Percentiles rank a stretch among this genome's conserved stretches.
Evolutionary conservation across 2,113 vertebrate genomes (phyloP).

Genomic region (Catharus minimus): DNA sequence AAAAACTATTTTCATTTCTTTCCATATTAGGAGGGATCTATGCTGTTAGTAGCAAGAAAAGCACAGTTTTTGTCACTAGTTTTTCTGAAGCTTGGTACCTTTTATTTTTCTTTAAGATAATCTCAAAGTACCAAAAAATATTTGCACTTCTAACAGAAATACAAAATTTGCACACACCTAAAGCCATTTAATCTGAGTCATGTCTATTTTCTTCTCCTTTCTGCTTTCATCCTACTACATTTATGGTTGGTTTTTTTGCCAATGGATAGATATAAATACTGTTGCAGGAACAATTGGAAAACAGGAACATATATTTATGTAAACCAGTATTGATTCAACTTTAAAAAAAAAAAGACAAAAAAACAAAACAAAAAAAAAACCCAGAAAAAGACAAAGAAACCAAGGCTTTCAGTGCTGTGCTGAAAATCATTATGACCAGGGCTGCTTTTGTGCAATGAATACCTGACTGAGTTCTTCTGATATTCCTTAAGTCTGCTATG

Average conservation of each 20-base stretch:
- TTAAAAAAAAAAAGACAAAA: not conserved
- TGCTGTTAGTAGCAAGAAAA: not conserved
- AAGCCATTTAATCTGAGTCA: conserved; percentile 31
- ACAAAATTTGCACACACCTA: not conserved
- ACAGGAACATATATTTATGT: conserved; percentile 73
- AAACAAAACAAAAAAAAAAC: too few relatives aligned
- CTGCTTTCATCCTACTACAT: conserved; percentile 11
- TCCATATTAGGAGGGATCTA: not conserved
- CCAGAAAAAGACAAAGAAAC: conserved; percentile 4
- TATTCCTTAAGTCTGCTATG: not conserved
- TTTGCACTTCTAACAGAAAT: not conserved
- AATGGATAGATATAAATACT: conserved; percentile 25
- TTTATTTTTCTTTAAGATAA: conserved; percentile 24
- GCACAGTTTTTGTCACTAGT: not conserved
- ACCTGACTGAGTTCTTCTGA: not conserved
- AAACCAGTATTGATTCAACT: conserved; percentile 74
- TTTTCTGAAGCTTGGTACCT: not conserved
- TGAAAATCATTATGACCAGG: conserved; percentile 64
- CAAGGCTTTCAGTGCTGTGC: conserved; percentile 45
- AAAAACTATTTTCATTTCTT: not conserved
- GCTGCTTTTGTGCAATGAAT: conserved; percentile 30
- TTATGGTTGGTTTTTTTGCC: conserved; percentile 37
- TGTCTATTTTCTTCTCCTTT: conserved; percentile 40
- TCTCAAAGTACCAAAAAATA: not conserved
- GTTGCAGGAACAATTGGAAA: conserved; percentile 66